Base-by-base conservation (phyloP, 2,888 invertebrate species). In the Zonitis immaculata region DNA sequence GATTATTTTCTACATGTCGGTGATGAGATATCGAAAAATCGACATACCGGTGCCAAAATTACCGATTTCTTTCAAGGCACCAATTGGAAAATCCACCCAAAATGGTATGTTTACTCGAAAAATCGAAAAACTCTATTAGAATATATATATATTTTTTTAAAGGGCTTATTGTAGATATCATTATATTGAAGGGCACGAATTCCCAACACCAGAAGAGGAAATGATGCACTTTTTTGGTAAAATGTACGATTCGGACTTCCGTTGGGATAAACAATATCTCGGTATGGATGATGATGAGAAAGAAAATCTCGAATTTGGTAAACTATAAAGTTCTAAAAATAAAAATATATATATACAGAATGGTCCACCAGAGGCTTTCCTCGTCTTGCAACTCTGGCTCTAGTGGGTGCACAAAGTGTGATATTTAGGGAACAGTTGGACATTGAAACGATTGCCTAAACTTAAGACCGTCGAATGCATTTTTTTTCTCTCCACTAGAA, bases 111-210 rank as follows among this genome's bases (percentile, higher is more conserved):
- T 22, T 5, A 22, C 22, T 4, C 5, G 22, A n/a, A n/a, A n/a
- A n/a, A n/a, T n/a, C n/a, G n/a, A n/a, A n/a, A n/a, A n/a, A n/a
- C n/a, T 22, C 5, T 22, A 22, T 4, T 22, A 4, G 22, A 22
- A 22, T 22, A 4, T 22, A 22, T 22, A 22, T 4, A 22, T 3
- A 22, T 3, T 16, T 39, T 8, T 64, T 60, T 49, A 70, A n/a
- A 89, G 89, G 89, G 87, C 90, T 0, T 93, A 92, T 72, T 93
- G 93, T 72, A 89, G 89, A 67, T 92, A 89, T 70, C 91, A 91
- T 70, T 90, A 91, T 68, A 76, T 88, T 47, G 88, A 89, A 71
- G 87, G 86, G 0, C 88, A 89, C 65, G 86, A 87, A 66, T 88
- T 87, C 54, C 76, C 79, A 7, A 82, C 81, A n/a, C 81, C 88